Base-by-base conservation (phyloP, 2,113 vertebrate genomes). In the Gallinago jamesoni region DNA sequence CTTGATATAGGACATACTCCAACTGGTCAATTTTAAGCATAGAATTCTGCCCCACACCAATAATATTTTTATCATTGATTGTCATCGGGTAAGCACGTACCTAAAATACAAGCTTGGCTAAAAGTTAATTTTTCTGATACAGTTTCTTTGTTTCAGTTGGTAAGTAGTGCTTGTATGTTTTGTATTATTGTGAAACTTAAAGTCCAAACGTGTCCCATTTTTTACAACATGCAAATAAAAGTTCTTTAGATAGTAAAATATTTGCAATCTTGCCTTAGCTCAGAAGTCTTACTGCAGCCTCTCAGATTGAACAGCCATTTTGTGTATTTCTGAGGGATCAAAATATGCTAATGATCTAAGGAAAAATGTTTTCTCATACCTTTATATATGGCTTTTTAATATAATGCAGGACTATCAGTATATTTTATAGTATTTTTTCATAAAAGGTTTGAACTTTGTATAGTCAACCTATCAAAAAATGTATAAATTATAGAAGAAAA, bases 401-500 rank as follows among this genome's bases (percentile, higher is more conserved):
- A 82, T 14, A 90, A 84, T 31, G 7, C 50, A 76, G 20, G 43
- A 60, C 80, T 64, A 30, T 48, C 73, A 87, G 45, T 94, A 25
- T 33, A 94, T 96, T 97, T 97, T 89, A 88, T 90, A 94, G 37
- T 70, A 75, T 85, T 66, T 95, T 89, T 90, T 78, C 91, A 48
- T 80, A 92, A 78, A 88, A 80, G 81, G 52, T 95, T 97, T 96
- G 90, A 97, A 97, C 96, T 90, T 97, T 95, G 73, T 94, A 81
- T 91, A 96, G 92, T 68, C 69, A 96, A 93, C 63, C 90, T 97
- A 97, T 97, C 89, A 97, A 97, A 97, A 93, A 97, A 90, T 92
- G 57, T 95, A 97, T 96, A 97, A 97, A 97, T 97, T 97, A 97
- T 97, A 96, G 20, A 90, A 89, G 94, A 23, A 92, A 94, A 77